Conservation (phyloP, 37 sponge, comb jelly and placozoan species). For the Hormiphora californensis region DNA sequence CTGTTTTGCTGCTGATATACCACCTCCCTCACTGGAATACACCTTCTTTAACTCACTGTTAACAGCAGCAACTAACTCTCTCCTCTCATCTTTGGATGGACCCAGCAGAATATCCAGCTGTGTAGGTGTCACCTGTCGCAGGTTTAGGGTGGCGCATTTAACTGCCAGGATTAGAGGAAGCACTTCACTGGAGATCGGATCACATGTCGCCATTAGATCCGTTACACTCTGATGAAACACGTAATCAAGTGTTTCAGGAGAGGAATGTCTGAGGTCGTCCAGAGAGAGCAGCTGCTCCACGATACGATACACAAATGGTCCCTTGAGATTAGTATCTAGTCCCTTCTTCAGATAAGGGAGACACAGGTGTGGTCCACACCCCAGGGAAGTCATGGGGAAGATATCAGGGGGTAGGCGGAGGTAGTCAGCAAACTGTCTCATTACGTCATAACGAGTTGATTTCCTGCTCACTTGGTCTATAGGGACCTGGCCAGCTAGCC, state of each 20-base stretch:
- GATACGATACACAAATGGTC: background rate
- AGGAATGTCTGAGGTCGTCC: slow-evolving; percentile 9
- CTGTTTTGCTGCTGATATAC: too few species aligned
- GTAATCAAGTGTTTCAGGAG: background rate
- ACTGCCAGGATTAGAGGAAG: too few species aligned
- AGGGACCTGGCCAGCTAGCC: too few species aligned
- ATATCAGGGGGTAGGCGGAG: slow-evolving; percentile 4
- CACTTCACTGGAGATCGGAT: too few species aligned
- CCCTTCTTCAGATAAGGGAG: background rate
- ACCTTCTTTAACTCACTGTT: too few species aligned
- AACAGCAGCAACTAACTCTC: too few species aligned
- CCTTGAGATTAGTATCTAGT: slow-evolving; percentile 13
- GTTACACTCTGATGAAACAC: background rate
- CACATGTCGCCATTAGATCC: background rate
- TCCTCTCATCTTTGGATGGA: too few species aligned
- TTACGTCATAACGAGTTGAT: background rate
- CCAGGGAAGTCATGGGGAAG: background rate
- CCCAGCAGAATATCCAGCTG: too few species aligned
- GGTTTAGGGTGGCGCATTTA: too few species aligned
- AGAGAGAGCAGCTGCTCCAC: background rate
- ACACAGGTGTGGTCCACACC: background rate
- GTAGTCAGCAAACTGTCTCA: background rate
- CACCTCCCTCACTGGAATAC: too few species aligned
- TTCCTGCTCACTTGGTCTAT: too few species aligned
- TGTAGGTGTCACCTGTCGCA: too few species aligned